A percentile compares a stretch with the other conserved stretches of the same genome.
phyloP scores from a whole-genome alignment of 2,797 vertebrate species.

The Enteromius treurensis region DNA sequence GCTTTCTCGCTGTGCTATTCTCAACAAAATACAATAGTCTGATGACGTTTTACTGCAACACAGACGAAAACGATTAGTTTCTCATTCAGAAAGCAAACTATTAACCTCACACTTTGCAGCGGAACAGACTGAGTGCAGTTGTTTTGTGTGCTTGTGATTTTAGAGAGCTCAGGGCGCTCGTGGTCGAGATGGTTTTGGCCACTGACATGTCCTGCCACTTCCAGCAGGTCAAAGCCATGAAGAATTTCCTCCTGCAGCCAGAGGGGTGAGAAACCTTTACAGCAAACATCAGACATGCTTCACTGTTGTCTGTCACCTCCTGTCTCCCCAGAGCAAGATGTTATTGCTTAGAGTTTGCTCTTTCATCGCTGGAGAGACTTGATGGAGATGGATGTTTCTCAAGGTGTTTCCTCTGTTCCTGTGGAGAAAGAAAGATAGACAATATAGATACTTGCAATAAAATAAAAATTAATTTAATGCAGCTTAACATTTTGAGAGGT shows the following conservation, averaged over 20 bases:
- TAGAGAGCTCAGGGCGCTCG: constrained; percentile 93
- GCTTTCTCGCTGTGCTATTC: not conserved
- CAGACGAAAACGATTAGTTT: not conserved
- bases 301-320: constrained; percentile 3
- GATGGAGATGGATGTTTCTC: not conserved
- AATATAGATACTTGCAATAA: not conserved
- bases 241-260: constrained; percentile 93
- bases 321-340: not conserved
- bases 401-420: not conserved
- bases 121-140: not conserved
- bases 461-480: not conserved
- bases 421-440: not conserved
- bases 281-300: not conserved
- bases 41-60: not conserved
- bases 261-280: constrained; percentile 86
- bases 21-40: not conserved
- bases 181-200: constrained; percentile 97
- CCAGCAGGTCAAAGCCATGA: constrained; percentile 98
- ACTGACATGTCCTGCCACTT: constrained; percentile 99
- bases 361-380: not conserved
- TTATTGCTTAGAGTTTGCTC: not conserved
- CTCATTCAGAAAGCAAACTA: not conserved
- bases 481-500: not conserved
- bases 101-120: not conserved
- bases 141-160: constrained; percentile 13